Percentiles rank a stretch among this genome's conserved stretches.
These are phyloP conservation scores for Listronotus oregonensis DNA, from an alignment of 1,140 invertebrate genomes.

Conservation along the genomic window DNA sequence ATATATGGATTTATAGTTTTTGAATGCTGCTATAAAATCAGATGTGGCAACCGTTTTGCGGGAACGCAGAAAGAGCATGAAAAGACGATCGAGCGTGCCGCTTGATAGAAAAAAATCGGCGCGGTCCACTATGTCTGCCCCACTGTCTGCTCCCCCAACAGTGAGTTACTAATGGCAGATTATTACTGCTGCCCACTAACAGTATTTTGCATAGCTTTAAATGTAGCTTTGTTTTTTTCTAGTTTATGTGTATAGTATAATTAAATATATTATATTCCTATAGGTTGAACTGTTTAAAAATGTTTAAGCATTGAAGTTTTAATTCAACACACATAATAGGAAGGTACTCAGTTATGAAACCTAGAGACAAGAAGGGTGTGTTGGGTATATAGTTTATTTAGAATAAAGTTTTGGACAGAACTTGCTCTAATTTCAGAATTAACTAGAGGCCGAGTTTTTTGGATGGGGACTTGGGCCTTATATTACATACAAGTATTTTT, in stretches of 20 bases:
- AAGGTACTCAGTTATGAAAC: too few species aligned
- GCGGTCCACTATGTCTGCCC: constrained; percentile 48
- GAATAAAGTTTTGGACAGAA: too few species aligned
- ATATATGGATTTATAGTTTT: constrained; percentile 65
- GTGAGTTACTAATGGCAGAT: constrained; percentile 46
- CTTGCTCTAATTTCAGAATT: too few species aligned
- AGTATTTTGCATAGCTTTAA: not conserved
- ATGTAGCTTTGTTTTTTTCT: constrained; percentile 10
- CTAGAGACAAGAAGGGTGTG: too few species aligned
- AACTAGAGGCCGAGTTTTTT: too few species aligned
- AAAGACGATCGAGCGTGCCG: constrained; percentile 50
- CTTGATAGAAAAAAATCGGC: constrained; percentile 46
- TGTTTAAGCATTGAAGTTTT: too few species aligned
- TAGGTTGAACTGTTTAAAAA: too few species aligned
- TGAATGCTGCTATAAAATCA: constrained; percentile 80
- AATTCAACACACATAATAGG: too few species aligned
- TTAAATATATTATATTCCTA: too few species aligned
- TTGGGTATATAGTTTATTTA: too few species aligned
- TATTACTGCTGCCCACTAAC: not conserved
- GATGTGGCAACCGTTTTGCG: constrained; percentile 74
- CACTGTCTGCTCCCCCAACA: constrained; percentile 50
- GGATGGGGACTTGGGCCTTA: too few species aligned
- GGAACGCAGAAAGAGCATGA: constrained; percentile 58
- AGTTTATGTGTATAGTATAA: not conserved
- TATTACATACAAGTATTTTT: too few species aligned